Base-by-base conservation (phyloP, 2,797 vertebrate genomes). In the Champsocephalus gunnari region DNA sequence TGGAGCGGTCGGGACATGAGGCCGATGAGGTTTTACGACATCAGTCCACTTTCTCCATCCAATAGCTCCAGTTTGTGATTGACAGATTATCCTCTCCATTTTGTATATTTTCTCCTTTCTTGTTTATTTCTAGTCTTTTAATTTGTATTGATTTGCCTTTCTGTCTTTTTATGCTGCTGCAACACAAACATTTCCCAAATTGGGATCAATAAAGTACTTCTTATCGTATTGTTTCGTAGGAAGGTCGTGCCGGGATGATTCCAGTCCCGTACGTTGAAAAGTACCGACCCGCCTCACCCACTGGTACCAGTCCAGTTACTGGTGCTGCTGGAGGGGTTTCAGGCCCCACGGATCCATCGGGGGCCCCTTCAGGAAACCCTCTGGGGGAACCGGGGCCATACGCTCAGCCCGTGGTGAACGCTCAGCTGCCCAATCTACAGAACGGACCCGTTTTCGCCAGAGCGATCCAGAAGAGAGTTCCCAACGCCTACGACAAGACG, bases 401-500 rank as follows among this genome's bases (percentile, higher is more conserved):
- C 71, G 98, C 98, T 80, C 98, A 99, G 93, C 98, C 98, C 0
- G 90, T 93, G 24, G 89, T 91, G 53, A 93, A 86, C 92, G 96
- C 97, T 76, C 97, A 98, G 92, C 96, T 99, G 81, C 98, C 98
- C 82, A 99, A 98, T 94, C 96, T 99, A 84, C 97, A 98, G 95
- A 99, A 99, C 69, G 98, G 98, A 84, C 98, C 98, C 1, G 98
- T 99, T 87, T 98, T 94, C 82, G 98, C 98, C 80, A 96, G 97
- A 88, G 98, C 97, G 84, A 96, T 98, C 94, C 98, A 99, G 97
- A 99, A 99, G 95, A 96, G 98, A 94, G 98, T 99, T 88, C 98
- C 98, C 91, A 99, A 99, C 92, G 98, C 98, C 89, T 99, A 99
- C 86, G 98, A 99, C 96, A 99, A 99, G 96, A 99, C 98, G 32